Base-by-base conservation (phyloP, 2,113 vertebrate genomes). In the Dicerorhinus sumatrensis region DNA sequence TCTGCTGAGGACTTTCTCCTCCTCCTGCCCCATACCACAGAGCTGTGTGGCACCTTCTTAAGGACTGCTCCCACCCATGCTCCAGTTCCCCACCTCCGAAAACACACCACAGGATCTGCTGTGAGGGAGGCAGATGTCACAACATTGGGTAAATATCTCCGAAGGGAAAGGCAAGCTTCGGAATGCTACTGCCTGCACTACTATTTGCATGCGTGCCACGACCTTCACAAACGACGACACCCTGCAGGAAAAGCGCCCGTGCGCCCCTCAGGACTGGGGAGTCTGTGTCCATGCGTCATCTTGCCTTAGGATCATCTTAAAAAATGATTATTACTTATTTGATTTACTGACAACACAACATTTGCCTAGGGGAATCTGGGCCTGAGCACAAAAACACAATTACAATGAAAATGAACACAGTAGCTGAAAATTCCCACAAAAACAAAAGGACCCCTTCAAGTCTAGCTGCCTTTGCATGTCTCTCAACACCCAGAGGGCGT, bases 371-470 rank as follows among this genome's bases (percentile, higher is more conserved):
- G 90, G 92, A 54, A 21, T n/a, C 42, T 65, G 85, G 87, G 92
- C 56, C 76, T 63, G 79, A 69, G 94, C 83, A 84, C 75, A 90
- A 42, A 95, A 77, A 80, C 65, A 69, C 86, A 79, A 48, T 23
- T 21, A 75, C 13, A 65, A 51, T 33, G 85, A n/a, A 76, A 79
- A 42, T 0, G 21, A 62, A n/a, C 17, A 60, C n/a, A 25, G 33
- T 58, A 63, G 85, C 54, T 5, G 9, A 85, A 33, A 51, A 14
- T 23, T 79, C 93, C 92, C 29, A 1, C 67, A 14, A 25, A 92
- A 94, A 72, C 81, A 25, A 81, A 94, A 73, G 70, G 83, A 42
- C 56, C 89, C 73, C 69, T 36, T 25, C 51, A 3, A 39, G 42
- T 4, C 31, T 3, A 14, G 79, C 70, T 13, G 63, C 69, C 27